A percentile compares a stretch with the other conserved stretches of the same genome.
Evolutionary conservation across 2,797 vertebrate genomes (phyloP).

Genomic region (Epinephelus awoara): DNA sequence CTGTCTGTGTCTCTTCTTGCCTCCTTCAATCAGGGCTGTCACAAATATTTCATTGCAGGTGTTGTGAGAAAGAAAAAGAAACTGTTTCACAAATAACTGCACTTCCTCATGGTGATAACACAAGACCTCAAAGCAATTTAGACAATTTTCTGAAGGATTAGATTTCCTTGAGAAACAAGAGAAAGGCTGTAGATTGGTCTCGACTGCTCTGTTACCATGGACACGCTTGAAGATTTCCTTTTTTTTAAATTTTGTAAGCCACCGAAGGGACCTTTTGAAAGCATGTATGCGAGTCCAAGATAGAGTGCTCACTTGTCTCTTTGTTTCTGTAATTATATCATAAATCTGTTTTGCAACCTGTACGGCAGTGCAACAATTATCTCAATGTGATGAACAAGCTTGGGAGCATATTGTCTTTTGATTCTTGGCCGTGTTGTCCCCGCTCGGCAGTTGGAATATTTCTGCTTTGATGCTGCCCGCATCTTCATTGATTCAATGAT

Average conservation of each 20-base stretch:
- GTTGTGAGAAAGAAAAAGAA: not conserved
- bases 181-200: conserved; percentile 32
- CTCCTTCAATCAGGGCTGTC: conserved; percentile 8
- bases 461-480: conserved; percentile 44
- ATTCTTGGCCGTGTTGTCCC: conserved; percentile 41
- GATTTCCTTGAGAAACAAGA: conserved; percentile 25
- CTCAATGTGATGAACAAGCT: conserved; percentile 57
- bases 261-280: conserved; percentile 34
- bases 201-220: conserved; percentile 60
- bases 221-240: conserved; percentile 36
- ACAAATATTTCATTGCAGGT: conserved; percentile 5
- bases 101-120: conserved; percentile 4
- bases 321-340: conserved; percentile 47
- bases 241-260: conserved; percentile 7
- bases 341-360: conserved; percentile 58
- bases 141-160: conserved; percentile 39
- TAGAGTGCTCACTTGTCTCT: conserved; percentile 17
- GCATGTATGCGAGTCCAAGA: conserved; percentile 30
- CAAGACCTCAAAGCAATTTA: conserved; percentile 36
- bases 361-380: conserved; percentile 56
- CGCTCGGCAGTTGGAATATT: conserved; percentile 34
- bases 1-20: conserved; percentile 12
- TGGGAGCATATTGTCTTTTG: conserved; percentile 57
- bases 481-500: conserved; percentile 45
- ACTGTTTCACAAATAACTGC: conserved; percentile 20